Evolutionary conservation across 23 tunicate genomes (phyloP), one percentile per base, ranked within the genome.

Genomic region (Ascidia mentula): DNA sequence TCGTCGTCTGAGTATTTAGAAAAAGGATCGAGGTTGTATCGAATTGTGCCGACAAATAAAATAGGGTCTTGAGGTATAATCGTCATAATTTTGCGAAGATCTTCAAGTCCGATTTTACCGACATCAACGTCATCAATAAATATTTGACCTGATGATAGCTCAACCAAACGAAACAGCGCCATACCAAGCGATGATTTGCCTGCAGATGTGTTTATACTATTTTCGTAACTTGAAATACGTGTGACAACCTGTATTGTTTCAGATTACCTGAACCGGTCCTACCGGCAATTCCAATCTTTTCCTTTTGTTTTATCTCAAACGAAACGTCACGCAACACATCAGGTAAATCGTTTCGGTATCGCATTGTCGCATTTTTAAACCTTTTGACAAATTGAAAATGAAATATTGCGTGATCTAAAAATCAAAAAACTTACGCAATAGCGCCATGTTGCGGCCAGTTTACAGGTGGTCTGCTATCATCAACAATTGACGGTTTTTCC

Each of bases 11-110:
- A 78, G 83, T 95, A 95, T 79, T 87, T 77, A 31, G 46, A 53
- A 80, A 95, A 95, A 36, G 99, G 99, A 59, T 95, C 99, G 0
- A 95, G 80, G 72, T 95, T 95, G 74, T 90, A 87, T 12, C 99
- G 96, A 34, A 95, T 85, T 0, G 96, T 90, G 36, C 96, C 99
- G 34, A 90, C 95, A 80, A 95, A 95, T 37, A 95, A 73, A 32
- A 90, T 91, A 3, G 99, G 96, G 38, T 95, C 99, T 76, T 95
- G 99, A 18, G 99, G 99, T 42, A 95, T 95, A 71, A 95, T 90
- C 5, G 99, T 85, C 5, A 95, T 75, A 22, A 83, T 86, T 78
- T 84, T 46, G 34, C 99, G 76, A 8, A 95, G 59, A 40, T 93
- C 93, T 69, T 88, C 69, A 40, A 93, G 71, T 18, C 88, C 81